These are phyloP conservation scores for Columbina picui DNA, from an alignment of 2,113 vertebrate genomes.

Conservation along the genomic window DNA sequence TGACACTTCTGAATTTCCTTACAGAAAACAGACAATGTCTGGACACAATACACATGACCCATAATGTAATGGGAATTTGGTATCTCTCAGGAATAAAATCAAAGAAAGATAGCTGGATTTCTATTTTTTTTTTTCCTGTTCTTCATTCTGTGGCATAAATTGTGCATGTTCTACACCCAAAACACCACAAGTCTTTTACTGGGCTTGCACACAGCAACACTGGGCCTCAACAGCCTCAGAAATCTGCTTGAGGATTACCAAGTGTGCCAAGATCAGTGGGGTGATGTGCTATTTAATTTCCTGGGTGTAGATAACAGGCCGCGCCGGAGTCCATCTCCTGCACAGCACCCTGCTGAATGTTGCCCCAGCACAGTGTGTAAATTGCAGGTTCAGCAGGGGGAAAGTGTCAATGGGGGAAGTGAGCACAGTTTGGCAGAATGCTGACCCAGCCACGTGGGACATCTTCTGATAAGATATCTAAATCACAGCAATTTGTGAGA, in stretches of 20 bases:
- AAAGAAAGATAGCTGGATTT: background rate
- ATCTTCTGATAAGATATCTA: background rate
- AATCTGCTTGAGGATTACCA: background rate
- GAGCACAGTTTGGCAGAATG: background rate
- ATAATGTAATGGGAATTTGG: background rate
- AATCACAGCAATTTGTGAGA: background rate
- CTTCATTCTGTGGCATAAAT: background rate
- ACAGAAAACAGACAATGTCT: background rate
- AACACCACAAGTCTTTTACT: background rate
- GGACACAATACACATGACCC: background rate
- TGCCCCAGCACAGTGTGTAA: fast-evolving
- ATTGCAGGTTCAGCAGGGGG: background rate
- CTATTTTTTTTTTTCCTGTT: background rate
- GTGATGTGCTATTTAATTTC: background rate
- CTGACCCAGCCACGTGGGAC: background rate
- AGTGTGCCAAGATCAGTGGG: background rate
- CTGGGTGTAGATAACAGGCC: fast-evolving
- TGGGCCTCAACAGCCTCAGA: background rate
- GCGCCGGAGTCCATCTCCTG: background rate
- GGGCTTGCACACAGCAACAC: background rate
- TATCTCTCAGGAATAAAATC: background rate
- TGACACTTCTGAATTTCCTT: background rate
- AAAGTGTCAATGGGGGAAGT: fast-evolving
- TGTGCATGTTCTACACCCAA: background rate
- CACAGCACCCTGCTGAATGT: fast-evolving